Conservation (phyloP, 30 jellyfish, hydroid and myxozoan genomes). For the Aurelia sp. region DNA sequence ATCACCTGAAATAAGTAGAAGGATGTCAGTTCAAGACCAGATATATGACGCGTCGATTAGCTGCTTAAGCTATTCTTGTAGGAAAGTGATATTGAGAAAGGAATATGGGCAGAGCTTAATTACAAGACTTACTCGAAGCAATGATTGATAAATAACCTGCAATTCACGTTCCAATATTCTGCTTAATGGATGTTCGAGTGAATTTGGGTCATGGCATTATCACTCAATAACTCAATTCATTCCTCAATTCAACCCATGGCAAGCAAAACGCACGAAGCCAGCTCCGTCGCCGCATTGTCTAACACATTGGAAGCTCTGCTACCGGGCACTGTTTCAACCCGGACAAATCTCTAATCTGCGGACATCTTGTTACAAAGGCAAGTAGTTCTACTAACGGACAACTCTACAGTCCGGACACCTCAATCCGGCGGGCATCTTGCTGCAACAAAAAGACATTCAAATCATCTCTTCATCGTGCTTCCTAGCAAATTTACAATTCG, state of each 20-base stretch:
- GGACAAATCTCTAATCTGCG: too few species aligned
- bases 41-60: slow-evolving; percentile 69
- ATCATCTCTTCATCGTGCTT: too few species aligned
- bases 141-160: slow-evolving; percentile 50
- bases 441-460: too few species aligned
- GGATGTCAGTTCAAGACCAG: slow-evolving; percentile 54
- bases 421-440: too few species aligned
- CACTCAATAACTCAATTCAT: slow-evolving; percentile 28
- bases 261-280: too few species aligned
- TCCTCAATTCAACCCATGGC: neutral
- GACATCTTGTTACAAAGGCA: too few species aligned
- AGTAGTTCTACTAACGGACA: too few species aligned
- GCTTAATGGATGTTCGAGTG: slow-evolving; percentile 21
- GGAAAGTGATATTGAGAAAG: slow-evolving; percentile 62
- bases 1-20: slow-evolving; percentile 50
- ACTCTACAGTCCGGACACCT: too few species aligned
- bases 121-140: slow-evolving; percentile 29
- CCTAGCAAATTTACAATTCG: too few species aligned
- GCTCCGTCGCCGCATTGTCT: too few species aligned
- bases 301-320: too few species aligned
- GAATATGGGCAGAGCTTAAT: slow-evolving; percentile 54
- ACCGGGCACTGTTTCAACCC: too few species aligned
- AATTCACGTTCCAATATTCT: slow-evolving; percentile 18
- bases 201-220: slow-evolving; percentile 42
- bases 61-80: slow-evolving; percentile 75